Percentiles rank a stretch among this genome's conserved stretches.
Evolutionary conservation across 2,113 vertebrate species (phyloP).

Genomic region (Circaetus gallicus): DNA sequence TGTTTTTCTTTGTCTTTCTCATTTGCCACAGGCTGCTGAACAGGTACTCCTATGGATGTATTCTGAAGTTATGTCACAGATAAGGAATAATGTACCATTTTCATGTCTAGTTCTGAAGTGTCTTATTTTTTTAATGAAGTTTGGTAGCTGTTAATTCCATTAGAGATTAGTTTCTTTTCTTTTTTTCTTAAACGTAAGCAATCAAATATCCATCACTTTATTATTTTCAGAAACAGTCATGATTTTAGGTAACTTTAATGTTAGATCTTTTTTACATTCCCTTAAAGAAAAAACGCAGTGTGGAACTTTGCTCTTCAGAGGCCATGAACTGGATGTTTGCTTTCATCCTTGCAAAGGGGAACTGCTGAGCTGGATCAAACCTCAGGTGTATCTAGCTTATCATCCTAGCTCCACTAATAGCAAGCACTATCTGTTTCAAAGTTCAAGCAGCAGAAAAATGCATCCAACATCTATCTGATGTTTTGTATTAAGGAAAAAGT

Average conservation of each 20-base stretch:
- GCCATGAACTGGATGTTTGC: neutral
- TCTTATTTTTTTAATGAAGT: neutral
- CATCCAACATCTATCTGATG: fast-evolving
- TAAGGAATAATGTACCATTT: neutral
- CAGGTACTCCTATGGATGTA: slow-evolving; percentile 16
- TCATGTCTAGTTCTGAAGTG: neutral
- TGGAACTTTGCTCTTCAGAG: neutral
- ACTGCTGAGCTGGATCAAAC: neutral
- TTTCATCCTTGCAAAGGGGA: neutral
- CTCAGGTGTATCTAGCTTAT: neutral
- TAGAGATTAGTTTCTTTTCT: neutral
- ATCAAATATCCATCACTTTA: neutral
- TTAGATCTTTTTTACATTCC: neutral
- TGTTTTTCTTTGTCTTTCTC: slow-evolving; percentile 58
- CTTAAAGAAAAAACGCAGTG: neutral
- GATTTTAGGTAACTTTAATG: neutral
- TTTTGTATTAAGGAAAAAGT: neutral
- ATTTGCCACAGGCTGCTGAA: slow-evolving; percentile 61
- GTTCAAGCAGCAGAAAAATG: neutral
- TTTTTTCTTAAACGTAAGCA: neutral
- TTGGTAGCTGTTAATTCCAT: neutral
- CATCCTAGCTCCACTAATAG: neutral
- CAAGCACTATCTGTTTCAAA: neutral
- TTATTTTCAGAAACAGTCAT: neutral
- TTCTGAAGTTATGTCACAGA: slow-evolving; percentile 2